phyloP scores from a whole-genome alignment of 2,797 vertebrate species.

The Macropodus opercularis region DNA sequence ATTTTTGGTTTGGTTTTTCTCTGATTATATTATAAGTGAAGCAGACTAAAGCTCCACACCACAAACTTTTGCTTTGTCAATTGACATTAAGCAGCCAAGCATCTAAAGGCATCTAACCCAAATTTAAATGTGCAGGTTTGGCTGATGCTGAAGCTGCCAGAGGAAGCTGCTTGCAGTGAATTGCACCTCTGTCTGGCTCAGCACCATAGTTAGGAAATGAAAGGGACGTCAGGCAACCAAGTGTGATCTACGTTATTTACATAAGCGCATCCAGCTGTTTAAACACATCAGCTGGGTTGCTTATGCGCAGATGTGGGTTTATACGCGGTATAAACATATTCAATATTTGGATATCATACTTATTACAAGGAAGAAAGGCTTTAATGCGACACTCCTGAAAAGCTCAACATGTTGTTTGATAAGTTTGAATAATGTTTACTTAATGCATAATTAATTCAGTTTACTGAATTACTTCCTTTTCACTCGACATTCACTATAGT shows the following conservation, averaged over 20 bases:
- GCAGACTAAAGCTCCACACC: conserved; percentile 6
- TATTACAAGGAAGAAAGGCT: conserved; percentile 9
- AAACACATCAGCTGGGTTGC: conserved; percentile 21
- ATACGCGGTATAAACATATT: conserved; percentile 21
- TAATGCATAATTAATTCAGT: conserved; percentile 30
- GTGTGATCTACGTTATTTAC: conserved; percentile 46
- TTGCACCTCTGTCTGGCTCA: conserved; percentile 13
- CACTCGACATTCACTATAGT: conserved; percentile 6
- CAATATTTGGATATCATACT: conserved; percentile 6
- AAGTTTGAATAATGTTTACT: conserved; percentile 36
- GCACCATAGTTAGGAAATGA: conserved; percentile 19
- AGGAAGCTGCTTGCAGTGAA: neutral
- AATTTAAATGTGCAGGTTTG: conserved; percentile 33
- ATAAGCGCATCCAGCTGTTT: conserved; percentile 39
- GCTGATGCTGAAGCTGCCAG: conserved; percentile 13
- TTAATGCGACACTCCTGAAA: conserved; percentile 13
- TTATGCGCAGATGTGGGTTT: conserved; percentile 26
- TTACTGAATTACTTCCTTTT: conserved; percentile 26
- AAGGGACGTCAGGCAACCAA: conserved; percentile 25
- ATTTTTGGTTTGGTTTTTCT: conserved; percentile 49
- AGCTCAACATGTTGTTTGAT: conserved; percentile 16
- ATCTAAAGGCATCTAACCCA: conserved; percentile 31
- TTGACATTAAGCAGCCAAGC: conserved; percentile 42
- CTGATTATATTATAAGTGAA: conserved; percentile 47
- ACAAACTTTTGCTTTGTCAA: conserved; percentile 40